A percentile compares a stretch with the other conserved stretches of the same genome.
Evolutionary conservation across 2,113 vertebrate species (phyloP).

Genomic region (Centropristis striata): DNA sequence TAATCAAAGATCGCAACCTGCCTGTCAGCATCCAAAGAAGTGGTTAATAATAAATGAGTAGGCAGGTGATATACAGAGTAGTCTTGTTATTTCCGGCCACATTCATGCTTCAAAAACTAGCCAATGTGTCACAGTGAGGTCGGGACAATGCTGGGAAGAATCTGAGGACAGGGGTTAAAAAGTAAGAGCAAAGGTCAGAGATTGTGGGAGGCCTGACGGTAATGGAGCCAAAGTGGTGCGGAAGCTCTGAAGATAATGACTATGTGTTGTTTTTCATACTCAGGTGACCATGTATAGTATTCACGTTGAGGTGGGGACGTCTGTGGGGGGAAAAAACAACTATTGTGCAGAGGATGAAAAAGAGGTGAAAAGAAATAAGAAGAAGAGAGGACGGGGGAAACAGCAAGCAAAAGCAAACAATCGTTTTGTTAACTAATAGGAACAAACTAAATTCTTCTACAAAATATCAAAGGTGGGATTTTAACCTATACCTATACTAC

Average conservation of each 20-base stretch:
- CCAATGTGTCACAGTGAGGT: slow-evolving; percentile 20
- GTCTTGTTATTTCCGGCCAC: slow-evolving; percentile 43
- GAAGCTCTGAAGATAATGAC: slow-evolving; percentile 44
- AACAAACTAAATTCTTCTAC: background rate
- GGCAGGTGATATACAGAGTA: slow-evolving; percentile 23
- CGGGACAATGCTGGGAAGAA: slow-evolving; percentile 36
- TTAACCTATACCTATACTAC: background rate
- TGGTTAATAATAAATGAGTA: slow-evolving; percentile 44
- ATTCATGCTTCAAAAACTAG: no score
- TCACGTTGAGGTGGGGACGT: slow-evolving; percentile 7
- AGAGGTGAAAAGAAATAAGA: background rate
- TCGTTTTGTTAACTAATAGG: background rate
- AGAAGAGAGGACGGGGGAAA: background rate
- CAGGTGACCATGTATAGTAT: slow-evolving; percentile 37
- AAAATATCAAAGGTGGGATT: background rate
- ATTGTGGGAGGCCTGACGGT: slow-evolving; percentile 37
- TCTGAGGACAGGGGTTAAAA: slow-evolving; percentile 42
- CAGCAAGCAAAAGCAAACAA: background rate
- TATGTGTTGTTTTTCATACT: slow-evolving; percentile 29
- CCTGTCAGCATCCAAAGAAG: slow-evolving; percentile 7
- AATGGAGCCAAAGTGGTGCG: slow-evolving; percentile 51
- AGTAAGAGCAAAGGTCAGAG: slow-evolving; percentile 50
- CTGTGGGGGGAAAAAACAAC: background rate
- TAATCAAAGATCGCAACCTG: slow-evolving; percentile 43
- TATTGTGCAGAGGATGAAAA: slow-evolving; percentile 14